Evolutionary conservation across 2,888 invertebrate genomes (phyloP), one percentile per base, ranked within the genome.

Genomic region (Capitulum mitella): DNA sequence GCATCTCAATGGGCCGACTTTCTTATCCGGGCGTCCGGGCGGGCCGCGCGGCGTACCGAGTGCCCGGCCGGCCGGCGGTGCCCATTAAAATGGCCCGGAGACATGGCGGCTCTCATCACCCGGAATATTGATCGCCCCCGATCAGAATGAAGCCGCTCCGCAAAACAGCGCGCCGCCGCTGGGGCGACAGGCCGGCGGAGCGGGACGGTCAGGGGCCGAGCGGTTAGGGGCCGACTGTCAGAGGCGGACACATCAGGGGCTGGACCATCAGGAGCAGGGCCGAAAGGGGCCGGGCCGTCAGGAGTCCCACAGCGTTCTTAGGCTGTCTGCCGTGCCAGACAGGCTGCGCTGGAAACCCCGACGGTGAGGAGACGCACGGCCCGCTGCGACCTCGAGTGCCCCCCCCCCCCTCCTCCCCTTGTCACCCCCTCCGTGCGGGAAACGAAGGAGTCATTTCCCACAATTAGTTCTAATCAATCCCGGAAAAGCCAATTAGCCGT

Each of bases 1-100:
- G 64, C 64, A 64, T 64, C 64, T 64, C 64, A 64, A 64, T 64
- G 64, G 64, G 64, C 32, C 34, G 32, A 29, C 64, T 58, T n/a
- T 58, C 58, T 58, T 58, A 58, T 58, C 58, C 10, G n/a, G 58
- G 8, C 58, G 58, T 2, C 54, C 22, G n/a, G n/a, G 29, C 29
- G 58, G 58, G 8, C n/a, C n/a, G 10, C 1, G n/a, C 58, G 6
- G 58, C 58, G 29, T 0, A 14, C n/a, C 58, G 58, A 29, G 58
- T n/a, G 16, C 22, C 29, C 29, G 58, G 10, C 6, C 58, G 58
- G 58, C n/a, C 58, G 58, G n/a, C 58, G 51, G 51, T 22, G 51
- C n/a, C 58, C 58, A 58, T 58, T 58, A 58, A 58, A 58, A n/a
- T n/a, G 58, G 58, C 58, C 58, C 19, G 64, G 34, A 5, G 64